Evolutionary conservation across 2,797 vertebrate genomes (phyloP), one percentile per base, ranked within the genome.

Genomic region (Channallabes apus): DNA sequence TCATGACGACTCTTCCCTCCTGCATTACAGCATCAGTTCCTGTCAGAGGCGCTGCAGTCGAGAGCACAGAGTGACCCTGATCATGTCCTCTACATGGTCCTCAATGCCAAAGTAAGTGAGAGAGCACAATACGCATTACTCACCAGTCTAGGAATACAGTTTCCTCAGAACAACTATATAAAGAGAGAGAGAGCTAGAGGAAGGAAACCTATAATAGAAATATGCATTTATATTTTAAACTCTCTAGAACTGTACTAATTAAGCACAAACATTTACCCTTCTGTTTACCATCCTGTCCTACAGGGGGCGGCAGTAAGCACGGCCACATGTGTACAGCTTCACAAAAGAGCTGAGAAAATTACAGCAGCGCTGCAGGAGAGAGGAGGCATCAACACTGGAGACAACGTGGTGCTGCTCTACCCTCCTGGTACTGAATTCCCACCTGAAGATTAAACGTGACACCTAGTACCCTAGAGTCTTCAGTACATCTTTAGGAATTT

Each of bases 371-470:
- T 99, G 64, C 93, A 94, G 90, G 98, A 99, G 91, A 96, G 97
- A 93, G 98, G 98, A 81, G 96, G 97, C 91, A 96, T 99, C 85
- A 99, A 99, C 91, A 97, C 97, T 29, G 98, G 98, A 84, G 98
- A 99, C 94, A 99, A 98, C 0, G 98, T 99, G 93, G 98, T 99
- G 90, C 96, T 99, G 87, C 97, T 99, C 82, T 99, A 99, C 92
- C 98, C 98, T 80, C 98, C 98, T 84, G 98, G 98, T 99, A 90
- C 75, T 9, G 35, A 41, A 2, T 51, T n/a, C 6, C 1, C 58
- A 7, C 14, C 12, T 72, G 68, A 79, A 41, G 17, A 80, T 8
- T 18, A 41, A 41, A 82, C 38, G 4, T 58, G 22, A 73, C 56
- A 11, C 4, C 41, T n/a, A 29, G 7, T 17, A 24, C 17, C n/a